A percentile compares a stretch with the other conserved stretches of the same genome.
Conservation (phyloP, 2,797 vertebrate species). For the Rhinogobio ventralis region DNA sequence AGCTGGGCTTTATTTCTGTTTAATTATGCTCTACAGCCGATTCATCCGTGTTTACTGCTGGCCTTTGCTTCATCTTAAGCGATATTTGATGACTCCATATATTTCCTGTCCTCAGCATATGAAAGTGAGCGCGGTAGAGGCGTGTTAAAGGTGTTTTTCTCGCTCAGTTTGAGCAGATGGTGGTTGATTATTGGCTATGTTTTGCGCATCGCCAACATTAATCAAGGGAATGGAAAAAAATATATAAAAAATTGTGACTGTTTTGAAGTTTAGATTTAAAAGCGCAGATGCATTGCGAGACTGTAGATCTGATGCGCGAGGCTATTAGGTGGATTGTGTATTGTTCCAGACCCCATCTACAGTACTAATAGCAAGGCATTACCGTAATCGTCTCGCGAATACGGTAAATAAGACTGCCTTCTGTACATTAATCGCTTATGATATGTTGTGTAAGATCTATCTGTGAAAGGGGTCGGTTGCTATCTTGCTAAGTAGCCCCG, state of each 20-base stretch:
- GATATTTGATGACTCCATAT: slow-evolving; percentile 17
- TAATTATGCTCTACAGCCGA: slow-evolving; percentile 11
- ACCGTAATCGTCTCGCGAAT: slow-evolving; percentile 15
- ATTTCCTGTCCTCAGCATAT: background rate
- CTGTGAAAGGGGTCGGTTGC: slow-evolving; percentile 50
- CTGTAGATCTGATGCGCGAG: background rate
- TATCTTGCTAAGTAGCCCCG: slow-evolving; percentile 55
- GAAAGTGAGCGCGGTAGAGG: slow-evolving; percentile 35
- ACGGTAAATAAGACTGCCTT: slow-evolving; percentile 46
- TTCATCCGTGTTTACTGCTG: slow-evolving; percentile 24
- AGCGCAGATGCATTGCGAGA: background rate
- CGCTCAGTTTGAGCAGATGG: slow-evolving; percentile 39
- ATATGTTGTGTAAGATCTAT: slow-evolving; percentile 38
- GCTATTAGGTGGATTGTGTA: slow-evolving; percentile 20
- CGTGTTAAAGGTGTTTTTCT: slow-evolving; percentile 37
- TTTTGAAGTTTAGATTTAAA: background rate
- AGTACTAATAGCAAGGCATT: slow-evolving; percentile 28
- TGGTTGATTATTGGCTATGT: slow-evolving; percentile 53
- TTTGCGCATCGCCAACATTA: slow-evolving; percentile 52
- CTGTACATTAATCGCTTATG: slow-evolving; percentile 39
- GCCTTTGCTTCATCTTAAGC: slow-evolving; percentile 18
- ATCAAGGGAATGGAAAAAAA: slow-evolving; percentile 17
- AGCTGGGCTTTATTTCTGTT: slow-evolving; percentile 23
- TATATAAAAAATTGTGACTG: too few relatives aligned
- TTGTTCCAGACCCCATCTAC: slow-evolving; percentile 32